Conservation (phyloP, 2,797 vertebrate species). For the Rhincodon typus region DNA sequence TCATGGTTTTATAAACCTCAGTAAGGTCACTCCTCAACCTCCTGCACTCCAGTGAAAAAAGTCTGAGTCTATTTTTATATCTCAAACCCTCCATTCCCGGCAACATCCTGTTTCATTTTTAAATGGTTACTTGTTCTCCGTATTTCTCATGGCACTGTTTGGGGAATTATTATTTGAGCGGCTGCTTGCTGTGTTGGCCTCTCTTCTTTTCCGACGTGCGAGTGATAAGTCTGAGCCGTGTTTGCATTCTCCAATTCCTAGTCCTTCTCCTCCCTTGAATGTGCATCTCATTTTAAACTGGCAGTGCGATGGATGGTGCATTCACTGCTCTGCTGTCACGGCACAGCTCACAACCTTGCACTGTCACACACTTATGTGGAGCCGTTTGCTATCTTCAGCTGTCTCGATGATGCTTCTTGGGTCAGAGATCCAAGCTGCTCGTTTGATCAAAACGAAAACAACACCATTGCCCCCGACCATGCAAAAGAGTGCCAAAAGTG, state of each 20-base stretch:
- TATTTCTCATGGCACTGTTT: too few relatives aligned
- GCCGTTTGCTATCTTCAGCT: slow-evolving; percentile 75
- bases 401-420: slow-evolving; percentile 72
- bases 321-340: slow-evolving; percentile 61
- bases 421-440: slow-evolving; percentile 56
- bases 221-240: background rate
- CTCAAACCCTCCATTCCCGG: too few relatives aligned
- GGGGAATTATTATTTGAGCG: too few relatives aligned
- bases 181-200: too few relatives aligned
- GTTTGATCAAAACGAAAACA: background rate
- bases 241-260: slow-evolving; percentile 44
- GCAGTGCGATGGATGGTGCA: slow-evolving; percentile 59
- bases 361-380: slow-evolving; percentile 55
- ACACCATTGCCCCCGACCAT: background rate
- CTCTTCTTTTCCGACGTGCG: too few relatives aligned
- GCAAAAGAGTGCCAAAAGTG: too few relatives aligned
- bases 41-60: too few relatives aligned
- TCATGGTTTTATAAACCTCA: too few relatives aligned
- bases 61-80: too few relatives aligned
- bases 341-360: slow-evolving; percentile 66
- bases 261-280: slow-evolving; percentile 59
- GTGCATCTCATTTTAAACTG: slow-evolving; percentile 63
- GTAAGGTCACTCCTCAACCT: too few relatives aligned
- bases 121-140: too few relatives aligned
- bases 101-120: too few relatives aligned